Percentiles rank a stretch among this genome's conserved stretches.
Conservation (phyloP, 2,113 vertebrate genomes). For the Zosterops borbonicus region DNA sequence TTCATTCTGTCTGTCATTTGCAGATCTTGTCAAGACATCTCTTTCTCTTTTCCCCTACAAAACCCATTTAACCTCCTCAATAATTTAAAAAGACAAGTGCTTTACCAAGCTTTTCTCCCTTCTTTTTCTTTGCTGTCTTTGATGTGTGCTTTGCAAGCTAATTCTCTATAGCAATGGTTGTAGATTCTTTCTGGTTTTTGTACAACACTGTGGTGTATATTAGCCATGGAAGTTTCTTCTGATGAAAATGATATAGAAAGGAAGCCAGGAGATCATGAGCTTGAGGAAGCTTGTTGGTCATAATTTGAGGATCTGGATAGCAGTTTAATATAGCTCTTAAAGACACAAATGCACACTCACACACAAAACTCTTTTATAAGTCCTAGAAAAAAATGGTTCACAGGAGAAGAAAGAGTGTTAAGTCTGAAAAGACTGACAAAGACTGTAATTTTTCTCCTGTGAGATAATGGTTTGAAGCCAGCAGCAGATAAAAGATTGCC, state of each 20-base stretch:
- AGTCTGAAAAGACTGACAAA: slow-evolving; percentile 55
- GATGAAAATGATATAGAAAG: neutral
- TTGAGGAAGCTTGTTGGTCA: neutral
- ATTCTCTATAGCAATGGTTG: neutral
- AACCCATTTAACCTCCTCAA: neutral
- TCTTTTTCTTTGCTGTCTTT: neutral
- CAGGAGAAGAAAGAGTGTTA: slow-evolving; percentile 43
- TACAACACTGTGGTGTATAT: neutral
- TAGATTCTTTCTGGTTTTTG: neutral
- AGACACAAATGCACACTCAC: neutral
- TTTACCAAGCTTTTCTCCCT: neutral
- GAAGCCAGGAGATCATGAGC: neutral
- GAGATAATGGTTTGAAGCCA: slow-evolving; percentile 68
- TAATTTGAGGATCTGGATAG: slow-evolving; percentile 33
- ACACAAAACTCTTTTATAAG: neutral
- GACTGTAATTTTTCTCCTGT: slow-evolving; percentile 65
- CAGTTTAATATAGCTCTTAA: slow-evolving; percentile 15
- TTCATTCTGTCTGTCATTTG: neutral
- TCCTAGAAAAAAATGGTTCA: slow-evolving; percentile 39
- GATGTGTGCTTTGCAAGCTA: slow-evolving; percentile 29
- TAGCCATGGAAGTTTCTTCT: neutral
- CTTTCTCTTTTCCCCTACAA: neutral
- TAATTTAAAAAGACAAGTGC: neutral
- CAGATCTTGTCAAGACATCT: neutral
- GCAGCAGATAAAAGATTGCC: slow-evolving; percentile 60